phyloP scores from a whole-genome alignment of 2,113 vertebrate species.

The Odocoileus hemionus region DNA sequence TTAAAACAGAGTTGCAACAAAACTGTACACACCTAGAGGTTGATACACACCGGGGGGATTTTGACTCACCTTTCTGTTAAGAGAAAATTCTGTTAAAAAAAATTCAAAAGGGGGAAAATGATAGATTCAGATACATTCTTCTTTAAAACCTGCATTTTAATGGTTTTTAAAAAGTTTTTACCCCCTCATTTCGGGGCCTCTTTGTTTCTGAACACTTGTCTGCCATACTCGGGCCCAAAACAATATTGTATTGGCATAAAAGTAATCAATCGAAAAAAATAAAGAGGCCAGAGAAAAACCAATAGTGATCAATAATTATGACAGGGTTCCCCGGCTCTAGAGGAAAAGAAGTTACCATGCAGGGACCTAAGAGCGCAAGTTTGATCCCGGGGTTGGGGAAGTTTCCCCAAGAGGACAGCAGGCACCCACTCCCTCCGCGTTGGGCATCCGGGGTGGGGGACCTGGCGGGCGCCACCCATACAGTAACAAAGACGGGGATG shows the following conservation, averaged over 20 bases:
- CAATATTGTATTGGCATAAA: background rate
- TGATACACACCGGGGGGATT: background rate
- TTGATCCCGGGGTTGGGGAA: background rate
- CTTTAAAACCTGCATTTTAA: background rate
- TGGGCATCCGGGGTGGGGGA: background rate
- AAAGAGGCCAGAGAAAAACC: background rate
- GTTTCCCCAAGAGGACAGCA: background rate
- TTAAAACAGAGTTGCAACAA: background rate
- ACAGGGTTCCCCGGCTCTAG: background rate
- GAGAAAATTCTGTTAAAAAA: background rate
- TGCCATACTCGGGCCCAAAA: background rate
- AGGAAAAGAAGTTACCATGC: background rate
- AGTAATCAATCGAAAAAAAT: background rate
- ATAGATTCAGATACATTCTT: background rate
- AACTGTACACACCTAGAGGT: too few species aligned
- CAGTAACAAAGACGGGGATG: background rate
- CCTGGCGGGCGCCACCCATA: background rate
- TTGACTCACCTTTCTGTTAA: background rate
- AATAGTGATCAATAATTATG: background rate
- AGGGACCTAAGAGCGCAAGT: background rate
- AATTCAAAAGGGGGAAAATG: background rate
- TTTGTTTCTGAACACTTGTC: background rate
- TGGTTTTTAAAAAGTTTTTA: background rate
- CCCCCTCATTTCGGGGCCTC: background rate
- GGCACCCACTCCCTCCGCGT: background rate